Conservation (phyloP, 2,113 vertebrate species). For the Phaethornis superciliosus region DNA sequence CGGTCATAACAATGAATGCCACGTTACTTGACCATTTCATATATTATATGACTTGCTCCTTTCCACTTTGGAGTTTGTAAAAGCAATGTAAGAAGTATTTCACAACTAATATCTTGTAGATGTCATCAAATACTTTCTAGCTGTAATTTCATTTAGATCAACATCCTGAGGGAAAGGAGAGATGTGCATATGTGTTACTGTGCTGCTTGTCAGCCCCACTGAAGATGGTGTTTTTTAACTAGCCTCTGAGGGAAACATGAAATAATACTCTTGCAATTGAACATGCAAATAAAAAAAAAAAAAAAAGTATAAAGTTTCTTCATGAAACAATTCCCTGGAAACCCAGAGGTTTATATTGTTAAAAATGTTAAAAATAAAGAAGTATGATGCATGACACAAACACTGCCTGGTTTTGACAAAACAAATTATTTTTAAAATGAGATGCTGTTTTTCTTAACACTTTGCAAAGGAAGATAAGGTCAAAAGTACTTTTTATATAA, state of each 20-base stretch:
- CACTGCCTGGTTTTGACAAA: not conserved
- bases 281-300: not conserved
- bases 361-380: not conserved
- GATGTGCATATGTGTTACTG: not conserved
- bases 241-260: not conserved
- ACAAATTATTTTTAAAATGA: not conserved
- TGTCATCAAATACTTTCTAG: not conserved
- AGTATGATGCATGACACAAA: not conserved
- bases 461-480: conserved; percentile 11
- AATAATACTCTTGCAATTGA: not conserved
- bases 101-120: not conserved
- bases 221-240: conserved; percentile 4
- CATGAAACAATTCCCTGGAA: not conserved
- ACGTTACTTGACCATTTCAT: not conserved
- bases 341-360: not conserved
- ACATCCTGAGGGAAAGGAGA: not conserved
- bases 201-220: not conserved
- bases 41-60: not conserved
- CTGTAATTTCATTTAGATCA: not conserved
- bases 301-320: not conserved
- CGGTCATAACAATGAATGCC: not conserved
- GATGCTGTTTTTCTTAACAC: not conserved
- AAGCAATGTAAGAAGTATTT: not conserved
- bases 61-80: not conserved
- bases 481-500: not conserved